Evolutionary conservation across 2,797 vertebrate genomes (phyloP).

Genomic region (Antrozous pallidus): DNA sequence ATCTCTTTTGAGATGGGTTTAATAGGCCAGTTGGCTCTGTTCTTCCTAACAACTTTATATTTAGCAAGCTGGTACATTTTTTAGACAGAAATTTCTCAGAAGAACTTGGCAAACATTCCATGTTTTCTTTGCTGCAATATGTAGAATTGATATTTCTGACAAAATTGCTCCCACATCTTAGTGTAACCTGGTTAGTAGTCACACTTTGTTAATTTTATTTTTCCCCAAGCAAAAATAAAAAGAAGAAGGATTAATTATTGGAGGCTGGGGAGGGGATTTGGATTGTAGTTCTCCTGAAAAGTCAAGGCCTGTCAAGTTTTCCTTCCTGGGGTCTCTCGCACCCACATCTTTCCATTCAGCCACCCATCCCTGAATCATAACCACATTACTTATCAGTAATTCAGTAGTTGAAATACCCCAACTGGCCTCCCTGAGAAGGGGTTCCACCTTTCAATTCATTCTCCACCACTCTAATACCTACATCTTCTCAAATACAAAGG

Average conservation of each 20-base stretch:
- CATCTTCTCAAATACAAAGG: background rate
- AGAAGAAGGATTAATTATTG: background rate
- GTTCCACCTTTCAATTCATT: background rate
- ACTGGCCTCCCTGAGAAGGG: background rate
- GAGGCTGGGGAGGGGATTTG: background rate
- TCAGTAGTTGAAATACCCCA: background rate
- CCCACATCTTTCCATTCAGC: background rate
- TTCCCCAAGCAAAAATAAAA: background rate
- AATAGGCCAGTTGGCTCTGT: slow-evolving; percentile 8
- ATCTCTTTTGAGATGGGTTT: slow-evolving; percentile 1
- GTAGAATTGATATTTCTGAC: slow-evolving; percentile 71
- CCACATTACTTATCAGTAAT: background rate
- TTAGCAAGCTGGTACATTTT: slow-evolving; percentile 69
- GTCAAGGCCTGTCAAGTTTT: background rate
- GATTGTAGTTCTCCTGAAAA: background rate
- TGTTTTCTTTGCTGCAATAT: slow-evolving; percentile 74
- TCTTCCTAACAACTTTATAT: slow-evolving; percentile 61
- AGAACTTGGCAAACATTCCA: slow-evolving; percentile 73
- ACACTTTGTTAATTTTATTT: slow-evolving; percentile 55
- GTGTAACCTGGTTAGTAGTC: slow-evolving; percentile 49
- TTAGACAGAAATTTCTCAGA: slow-evolving; percentile 70
- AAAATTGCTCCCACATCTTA: slow-evolving; percentile 69
- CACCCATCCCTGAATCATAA: background rate
- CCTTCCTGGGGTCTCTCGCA: background rate
- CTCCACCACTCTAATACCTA: background rate